phyloP scores from a whole-genome alignment of 64 coral and sea anemone species.

The Porites lutea region DNA sequence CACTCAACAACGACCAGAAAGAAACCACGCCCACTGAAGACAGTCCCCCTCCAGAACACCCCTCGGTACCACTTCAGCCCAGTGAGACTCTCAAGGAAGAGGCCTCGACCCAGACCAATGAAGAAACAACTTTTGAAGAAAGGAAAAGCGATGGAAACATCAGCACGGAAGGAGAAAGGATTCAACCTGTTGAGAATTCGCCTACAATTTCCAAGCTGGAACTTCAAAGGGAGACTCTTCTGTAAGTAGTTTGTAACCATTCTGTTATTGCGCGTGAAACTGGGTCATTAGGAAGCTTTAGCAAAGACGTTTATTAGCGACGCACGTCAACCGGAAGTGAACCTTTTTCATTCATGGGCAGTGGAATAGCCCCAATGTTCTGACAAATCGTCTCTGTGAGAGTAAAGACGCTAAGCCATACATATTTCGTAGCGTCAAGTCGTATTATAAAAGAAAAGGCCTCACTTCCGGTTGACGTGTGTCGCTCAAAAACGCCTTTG shows the following conservation, averaged over 20 bases:
- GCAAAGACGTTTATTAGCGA: too few species aligned
- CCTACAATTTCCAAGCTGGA: constrained; percentile 18
- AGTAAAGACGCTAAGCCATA: too few species aligned
- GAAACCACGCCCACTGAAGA: background rate
- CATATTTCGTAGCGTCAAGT: too few species aligned
- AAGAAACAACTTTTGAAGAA: background rate
- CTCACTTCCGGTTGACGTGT: too few species aligned
- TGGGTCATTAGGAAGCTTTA: too few species aligned
- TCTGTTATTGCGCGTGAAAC: too few species aligned
- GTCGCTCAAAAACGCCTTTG: too few species aligned
- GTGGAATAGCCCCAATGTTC: too few species aligned
- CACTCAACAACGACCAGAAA: background rate
- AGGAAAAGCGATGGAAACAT: background rate
- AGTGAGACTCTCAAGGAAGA: background rate
- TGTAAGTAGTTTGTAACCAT: constrained; percentile 1
- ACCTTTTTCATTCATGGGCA: too few species aligned
- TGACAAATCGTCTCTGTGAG: too few species aligned
- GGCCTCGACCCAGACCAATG: background rate
- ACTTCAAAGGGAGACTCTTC: constrained; percentile 33
- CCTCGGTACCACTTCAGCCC: background rate
- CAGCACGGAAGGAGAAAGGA: background rate
- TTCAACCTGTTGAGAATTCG: background rate
- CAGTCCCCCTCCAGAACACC: background rate
- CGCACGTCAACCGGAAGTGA: too few species aligned
- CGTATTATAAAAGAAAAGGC: too few species aligned